Conservation (phyloP, 2,888 invertebrate genomes). For the Trichacis sp. region DNA sequence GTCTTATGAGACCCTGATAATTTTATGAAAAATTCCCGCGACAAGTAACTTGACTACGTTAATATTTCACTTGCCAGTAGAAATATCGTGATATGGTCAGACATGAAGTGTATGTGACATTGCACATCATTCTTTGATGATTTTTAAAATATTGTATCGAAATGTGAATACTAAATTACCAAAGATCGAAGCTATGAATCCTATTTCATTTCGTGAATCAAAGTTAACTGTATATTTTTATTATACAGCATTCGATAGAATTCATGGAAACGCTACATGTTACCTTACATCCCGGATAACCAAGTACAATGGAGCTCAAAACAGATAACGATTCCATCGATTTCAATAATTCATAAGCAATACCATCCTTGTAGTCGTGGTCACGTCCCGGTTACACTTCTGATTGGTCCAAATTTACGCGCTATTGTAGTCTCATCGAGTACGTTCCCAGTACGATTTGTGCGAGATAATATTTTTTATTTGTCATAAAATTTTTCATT, state of each 20-base stretch:
- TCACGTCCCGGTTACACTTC: slow-evolving; percentile 61
- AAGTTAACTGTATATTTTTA: too few species aligned
- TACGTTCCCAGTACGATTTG: slow-evolving; percentile 63
- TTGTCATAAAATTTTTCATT: too few species aligned
- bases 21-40: too few species aligned
- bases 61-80: not conserved
- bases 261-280: slow-evolving; percentile 41
- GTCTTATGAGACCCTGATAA: too few species aligned
- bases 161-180: too few species aligned
- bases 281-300: slow-evolving; percentile 34
- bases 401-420: slow-evolving; percentile 67
- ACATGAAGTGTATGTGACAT: not conserved
- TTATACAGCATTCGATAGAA: slow-evolving; percentile 23
- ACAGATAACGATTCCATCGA: slow-evolving; percentile 41
- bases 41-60: too few species aligned
- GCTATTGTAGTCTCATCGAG: slow-evolving; percentile 67
- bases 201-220: too few species aligned
- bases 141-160: too few species aligned
- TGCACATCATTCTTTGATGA: not conserved
- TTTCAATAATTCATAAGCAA: slow-evolving; percentile 68
- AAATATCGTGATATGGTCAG: not conserved
- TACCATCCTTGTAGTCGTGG: slow-evolving; percentile 57
- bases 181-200: too few species aligned
- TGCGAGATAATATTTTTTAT: too few species aligned
- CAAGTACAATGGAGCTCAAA: slow-evolving; percentile 37